Evolutionary conservation across 2,888 invertebrate species (phyloP), one percentile per base, ranked within the genome.

Genomic region (Phania funesta): DNA sequence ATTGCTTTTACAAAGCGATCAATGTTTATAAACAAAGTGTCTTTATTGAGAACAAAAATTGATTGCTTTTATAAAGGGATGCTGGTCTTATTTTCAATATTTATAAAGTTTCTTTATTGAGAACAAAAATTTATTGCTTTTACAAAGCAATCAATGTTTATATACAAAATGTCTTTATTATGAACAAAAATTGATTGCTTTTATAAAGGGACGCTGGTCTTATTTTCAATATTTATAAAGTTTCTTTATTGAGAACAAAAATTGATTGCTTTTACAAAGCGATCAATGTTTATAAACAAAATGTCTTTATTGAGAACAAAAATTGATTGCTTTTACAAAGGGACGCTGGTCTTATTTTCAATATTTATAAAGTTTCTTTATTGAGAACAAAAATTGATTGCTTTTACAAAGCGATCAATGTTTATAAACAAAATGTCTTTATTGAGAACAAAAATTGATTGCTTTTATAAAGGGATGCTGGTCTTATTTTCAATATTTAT

Each of bases 361-460:
- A 35, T 24, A 35, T 26, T 11, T 41, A 54, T 20, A 3, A 68
- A 54, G 44, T 44, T 44, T 29, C 44, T 54, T 68, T 68, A 54
- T 67, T 67, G 38, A 41, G 65, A 67, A 67, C 52, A 67, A 67
- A 68, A 68, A 68, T 68, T 68, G 11, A 68, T 68, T 67, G 35
- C 54, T 56, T 68, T 68, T 29, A 9, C 6, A 13, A 35, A 22
- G 1, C 8, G 5, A 0, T 0, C 6, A 9, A 6, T 54, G 32
- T 3, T 54, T 35, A 32, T 9, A 16, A 32, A 64, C 9, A 3
- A 56, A 70, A 22, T 56, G 18, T 41, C 60, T 48, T 71, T 71
- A 71, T 71, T 79, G 73, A 73, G 78, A 73, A 65, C 79, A 79
- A 79, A 79, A 79, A 79, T 78, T 73, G 65, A 78, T 79, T 79